phyloP scores from a whole-genome alignment of 1,140 invertebrate species.

The Zaprionus capensis region DNA sequence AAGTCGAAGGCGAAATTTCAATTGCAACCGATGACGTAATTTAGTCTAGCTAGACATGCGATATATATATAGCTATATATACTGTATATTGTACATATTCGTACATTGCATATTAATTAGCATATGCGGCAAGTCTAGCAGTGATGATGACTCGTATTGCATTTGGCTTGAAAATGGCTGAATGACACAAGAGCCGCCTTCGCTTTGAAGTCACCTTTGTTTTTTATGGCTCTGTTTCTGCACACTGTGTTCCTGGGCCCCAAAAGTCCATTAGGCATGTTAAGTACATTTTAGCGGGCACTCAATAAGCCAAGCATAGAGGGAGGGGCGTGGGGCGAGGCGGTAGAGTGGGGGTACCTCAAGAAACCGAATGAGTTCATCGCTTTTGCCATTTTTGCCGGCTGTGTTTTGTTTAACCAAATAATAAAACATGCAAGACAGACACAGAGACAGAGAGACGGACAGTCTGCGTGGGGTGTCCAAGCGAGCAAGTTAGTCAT shows the following conservation, averaged over 20 bases:
- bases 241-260: slow-evolving; percentile 3
- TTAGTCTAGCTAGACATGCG: neutral
- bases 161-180: slow-evolving; percentile 11
- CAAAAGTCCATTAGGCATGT: slow-evolving; percentile 57
- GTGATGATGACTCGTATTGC: neutral
- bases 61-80: slow-evolving; percentile 6
- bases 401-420: slow-evolving; percentile 63
- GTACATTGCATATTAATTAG: slow-evolving; percentile 35
- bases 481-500: slow-evolving; percentile 60
- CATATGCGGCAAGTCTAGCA: slow-evolving; percentile 5
- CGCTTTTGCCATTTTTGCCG: slow-evolving; percentile 66
- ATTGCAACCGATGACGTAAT: slow-evolving; percentile 18
- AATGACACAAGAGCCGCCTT: slow-evolving; percentile 53
- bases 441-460: neutral
- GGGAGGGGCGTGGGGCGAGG: too few relatives aligned
- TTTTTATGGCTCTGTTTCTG: slow-evolving; percentile 33
- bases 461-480: slow-evolving; percentile 62
- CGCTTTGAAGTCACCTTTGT: slow-evolving; percentile 36
- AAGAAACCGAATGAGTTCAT: slow-evolving; percentile 69
- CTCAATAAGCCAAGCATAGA: slow-evolving; percentile 27
- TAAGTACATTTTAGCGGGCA: slow-evolving; percentile 52
- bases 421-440: slow-evolving; percentile 52
- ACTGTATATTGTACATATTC: neutral
- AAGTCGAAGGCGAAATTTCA: slow-evolving; percentile 42
- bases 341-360: too few relatives aligned